Base-by-base conservation (phyloP, 2,888 invertebrate species). In the Meiosimyza decipiens region DNA sequence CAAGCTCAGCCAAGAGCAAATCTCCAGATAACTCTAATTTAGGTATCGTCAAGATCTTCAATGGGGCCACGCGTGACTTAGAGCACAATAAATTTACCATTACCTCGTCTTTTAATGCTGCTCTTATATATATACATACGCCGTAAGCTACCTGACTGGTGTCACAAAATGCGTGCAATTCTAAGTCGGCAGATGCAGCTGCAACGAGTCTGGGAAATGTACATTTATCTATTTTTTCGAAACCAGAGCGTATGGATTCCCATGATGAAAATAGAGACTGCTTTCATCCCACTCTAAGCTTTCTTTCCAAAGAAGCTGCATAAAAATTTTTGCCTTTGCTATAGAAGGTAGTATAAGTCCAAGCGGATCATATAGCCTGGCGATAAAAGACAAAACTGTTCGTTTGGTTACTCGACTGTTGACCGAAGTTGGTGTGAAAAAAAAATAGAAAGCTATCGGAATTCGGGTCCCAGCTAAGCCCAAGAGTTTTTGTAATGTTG, bases 101-200 rank as follows among this genome's bases (percentile, higher is more conserved):
- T n/a, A 65, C 51, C n/a, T 16, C 28, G 22, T 52, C 28, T 13
- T 51, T 33, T 15, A 11, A 13, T n/a, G 16, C 6, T 15, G 51
- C 3, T 28, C 51, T 50, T 18, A 51, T 52, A 65, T 65, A 65
- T 15, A 65, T 33, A 18, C 65, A 65, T 18, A 28, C 65, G 22
- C 65, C 65, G 51, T 65, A 65, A n/a, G 65, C 65, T 13, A 13
- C 65, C 2, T 52, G 12, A 15, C 68, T 59, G 16, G 57, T 49
- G 49, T 76, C 75, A 6, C 74, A 76, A 75, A 77, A 75, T 1
- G 64, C 77, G 28, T 76, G 74, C 28, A 74, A 64, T 51, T 74
- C 60, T n/a, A 63, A 16, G 3, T 4, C 50, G 9, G 64, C 62
- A 22, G 55, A 16, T n/a, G 70, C 59, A 11, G 52, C 55, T 50